Conservation (phyloP, 2,797 vertebrate species). For the Lindbergichthys nudifrons region DNA sequence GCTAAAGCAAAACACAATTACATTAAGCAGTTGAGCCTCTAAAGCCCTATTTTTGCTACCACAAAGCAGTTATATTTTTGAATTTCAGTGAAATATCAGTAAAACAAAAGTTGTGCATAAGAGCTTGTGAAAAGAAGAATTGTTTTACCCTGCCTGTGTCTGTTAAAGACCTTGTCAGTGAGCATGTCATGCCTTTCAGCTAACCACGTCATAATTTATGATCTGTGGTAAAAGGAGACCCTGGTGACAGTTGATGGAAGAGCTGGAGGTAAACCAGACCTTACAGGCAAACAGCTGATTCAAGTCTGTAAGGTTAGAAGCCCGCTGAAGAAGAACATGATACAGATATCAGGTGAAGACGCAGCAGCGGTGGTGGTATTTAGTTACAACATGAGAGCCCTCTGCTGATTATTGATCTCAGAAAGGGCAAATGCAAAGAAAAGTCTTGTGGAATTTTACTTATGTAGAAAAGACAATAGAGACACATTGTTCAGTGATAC, state of each 20-base stretch:
- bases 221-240: conserved; percentile 9
- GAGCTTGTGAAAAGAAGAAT: not conserved
- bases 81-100: not conserved
- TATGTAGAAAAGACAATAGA: not conserved
- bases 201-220: conserved; percentile 8
- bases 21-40: not conserved
- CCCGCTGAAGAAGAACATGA: conserved; percentile 38
- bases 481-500: not conserved
- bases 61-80: not conserved
- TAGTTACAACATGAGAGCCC: conserved; percentile 16
- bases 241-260: conserved; percentile 5
- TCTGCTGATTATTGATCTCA: not conserved
- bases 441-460: not conserved
- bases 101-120: conserved; percentile 5
- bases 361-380: conserved; percentile 8
- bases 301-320: conserved; percentile 20
- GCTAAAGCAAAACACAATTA: not conserved
- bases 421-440: not conserved
- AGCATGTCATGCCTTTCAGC: not conserved
- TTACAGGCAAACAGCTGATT: conserved; percentile 21
- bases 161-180: not conserved
- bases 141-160: not conserved
- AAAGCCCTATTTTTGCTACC: not conserved
- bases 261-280: conserved; percentile 6
- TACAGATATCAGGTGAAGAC: conserved; percentile 44